Conservation (phyloP, 1,140 invertebrate genomes). For the Nephotettix cincticeps region DNA sequence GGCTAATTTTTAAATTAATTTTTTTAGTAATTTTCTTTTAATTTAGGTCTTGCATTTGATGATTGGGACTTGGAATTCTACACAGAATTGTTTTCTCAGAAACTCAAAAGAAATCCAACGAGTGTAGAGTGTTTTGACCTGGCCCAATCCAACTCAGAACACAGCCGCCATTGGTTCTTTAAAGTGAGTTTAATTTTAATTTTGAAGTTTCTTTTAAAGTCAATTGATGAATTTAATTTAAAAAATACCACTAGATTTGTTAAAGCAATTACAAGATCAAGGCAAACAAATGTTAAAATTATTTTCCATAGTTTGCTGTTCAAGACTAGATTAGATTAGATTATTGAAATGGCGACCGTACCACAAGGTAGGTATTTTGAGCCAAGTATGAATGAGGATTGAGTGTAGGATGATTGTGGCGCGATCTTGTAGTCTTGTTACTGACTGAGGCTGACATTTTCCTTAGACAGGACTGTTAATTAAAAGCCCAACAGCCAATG, state of each 20-base stretch:
- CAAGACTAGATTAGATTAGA: no score
- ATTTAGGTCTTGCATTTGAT: constrained; percentile 79
- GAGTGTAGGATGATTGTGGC: no score
- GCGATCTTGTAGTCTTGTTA: no score
- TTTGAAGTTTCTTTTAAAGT: neutral
- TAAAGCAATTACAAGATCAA: neutral
- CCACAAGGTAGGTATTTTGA: no score
- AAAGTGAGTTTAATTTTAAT: constrained; percentile 50
- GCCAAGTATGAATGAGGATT: no score
- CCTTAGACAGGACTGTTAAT: no score
- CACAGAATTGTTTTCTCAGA: constrained; percentile 74
- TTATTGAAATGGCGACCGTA: no score
- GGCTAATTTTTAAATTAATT: no score
- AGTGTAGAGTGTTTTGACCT: constrained; percentile 98
- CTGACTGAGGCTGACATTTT: no score
- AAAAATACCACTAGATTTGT: neutral
- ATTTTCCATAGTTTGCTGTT: neutral
- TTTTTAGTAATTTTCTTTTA: no score
- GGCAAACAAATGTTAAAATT: neutral
- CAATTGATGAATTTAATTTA: neutral
- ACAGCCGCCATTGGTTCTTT: constrained; percentile 92
- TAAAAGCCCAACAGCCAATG: no score
- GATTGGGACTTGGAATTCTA: constrained; percentile 87
- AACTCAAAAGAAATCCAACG: constrained; percentile 90
- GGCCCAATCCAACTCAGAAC: constrained; percentile 97